Conservation (phyloP, 2,888 invertebrate species). For the Cerastis rubricosa region DNA sequence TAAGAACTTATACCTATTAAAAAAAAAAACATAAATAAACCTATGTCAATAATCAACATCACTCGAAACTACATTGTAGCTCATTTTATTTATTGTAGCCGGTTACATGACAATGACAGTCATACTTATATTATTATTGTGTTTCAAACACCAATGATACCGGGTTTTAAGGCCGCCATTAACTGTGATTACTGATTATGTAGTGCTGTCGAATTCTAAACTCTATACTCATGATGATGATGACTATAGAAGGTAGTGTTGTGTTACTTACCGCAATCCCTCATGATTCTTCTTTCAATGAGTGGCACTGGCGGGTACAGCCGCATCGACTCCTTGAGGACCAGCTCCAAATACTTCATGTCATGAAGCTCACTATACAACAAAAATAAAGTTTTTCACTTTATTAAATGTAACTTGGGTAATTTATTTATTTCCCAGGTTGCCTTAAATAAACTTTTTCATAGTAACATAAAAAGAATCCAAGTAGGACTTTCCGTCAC, state of each 20-base stretch:
- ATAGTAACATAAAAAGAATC: neutral
- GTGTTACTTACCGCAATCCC: conserved; percentile 79
- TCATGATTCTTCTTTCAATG: conserved; percentile 80
- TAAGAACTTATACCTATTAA: neutral
- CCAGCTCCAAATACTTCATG: conserved; percentile 90
- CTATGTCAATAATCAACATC: neutral
- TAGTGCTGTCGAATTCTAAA: neutral
- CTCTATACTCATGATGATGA: neutral
- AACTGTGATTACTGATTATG: neutral
- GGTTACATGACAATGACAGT: conserved; percentile 9
- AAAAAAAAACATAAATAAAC: neutral
- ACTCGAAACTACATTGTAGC: conserved; percentile 9
- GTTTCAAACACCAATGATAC: neutral
- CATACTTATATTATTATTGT: conserved; percentile 10
- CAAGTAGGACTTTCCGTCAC: neutral
- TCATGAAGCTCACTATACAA: conserved; percentile 83
- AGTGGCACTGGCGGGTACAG: conserved; percentile 89
- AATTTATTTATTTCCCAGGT: neutral
- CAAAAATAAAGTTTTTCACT: neutral
- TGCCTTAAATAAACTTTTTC: conserved; percentile 4
- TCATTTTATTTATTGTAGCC: neutral
- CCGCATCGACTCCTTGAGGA: conserved; percentile 89
- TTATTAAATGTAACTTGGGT: neutral
- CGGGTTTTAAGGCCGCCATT: neutral
- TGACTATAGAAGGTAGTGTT: neutral